phyloP scores from a whole-genome alignment of 2,888 invertebrate genomes.

The Xestobium rufovillosum region DNA sequence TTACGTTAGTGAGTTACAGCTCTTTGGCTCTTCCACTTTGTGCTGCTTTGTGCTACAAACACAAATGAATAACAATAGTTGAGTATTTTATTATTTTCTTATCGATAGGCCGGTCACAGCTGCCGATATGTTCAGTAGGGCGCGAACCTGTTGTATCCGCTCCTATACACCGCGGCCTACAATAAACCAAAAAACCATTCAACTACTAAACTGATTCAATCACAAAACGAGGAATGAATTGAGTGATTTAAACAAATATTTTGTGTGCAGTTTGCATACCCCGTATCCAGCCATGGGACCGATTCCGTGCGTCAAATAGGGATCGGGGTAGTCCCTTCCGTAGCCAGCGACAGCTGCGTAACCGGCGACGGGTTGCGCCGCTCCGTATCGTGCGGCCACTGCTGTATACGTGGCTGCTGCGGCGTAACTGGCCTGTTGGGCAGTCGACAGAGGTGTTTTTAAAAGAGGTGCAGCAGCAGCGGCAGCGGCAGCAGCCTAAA shows the following conservation, averaged over 20 bases:
- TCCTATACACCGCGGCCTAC: constrained; percentile 87
- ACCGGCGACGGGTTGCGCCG: constrained; percentile 66
- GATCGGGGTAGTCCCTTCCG: constrained; percentile 87
- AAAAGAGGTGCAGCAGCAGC: constrained; percentile 72
- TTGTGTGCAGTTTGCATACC: constrained; percentile 47
- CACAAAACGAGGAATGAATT: not conserved
- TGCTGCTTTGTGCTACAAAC: constrained; percentile 36
- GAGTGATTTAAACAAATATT: not conserved
- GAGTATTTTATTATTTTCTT: constrained; percentile 16
- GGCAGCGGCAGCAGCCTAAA: constrained; percentile 55
- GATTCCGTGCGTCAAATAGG: constrained; percentile 90
- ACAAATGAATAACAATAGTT: constrained; percentile 35
- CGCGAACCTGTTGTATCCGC: constrained; percentile 91
- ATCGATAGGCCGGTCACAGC: constrained; percentile 38
- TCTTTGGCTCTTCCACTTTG: constrained; percentile 40
- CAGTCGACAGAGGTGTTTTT: constrained; percentile 75
- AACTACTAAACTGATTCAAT: constrained; percentile 5
- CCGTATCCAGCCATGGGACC: constrained; percentile 96
- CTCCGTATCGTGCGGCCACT: constrained; percentile 75
- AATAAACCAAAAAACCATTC: constrained; percentile 33
- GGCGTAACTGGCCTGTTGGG: constrained; percentile 81
- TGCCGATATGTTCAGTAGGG: constrained; percentile 66
- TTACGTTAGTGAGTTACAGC: constrained; percentile 42
- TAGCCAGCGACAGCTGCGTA: constrained; percentile 69
- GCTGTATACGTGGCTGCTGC: constrained; percentile 83